Evolutionary conservation across 2,797 vertebrate species (phyloP).

Genomic region (Octomys mimax): DNA sequence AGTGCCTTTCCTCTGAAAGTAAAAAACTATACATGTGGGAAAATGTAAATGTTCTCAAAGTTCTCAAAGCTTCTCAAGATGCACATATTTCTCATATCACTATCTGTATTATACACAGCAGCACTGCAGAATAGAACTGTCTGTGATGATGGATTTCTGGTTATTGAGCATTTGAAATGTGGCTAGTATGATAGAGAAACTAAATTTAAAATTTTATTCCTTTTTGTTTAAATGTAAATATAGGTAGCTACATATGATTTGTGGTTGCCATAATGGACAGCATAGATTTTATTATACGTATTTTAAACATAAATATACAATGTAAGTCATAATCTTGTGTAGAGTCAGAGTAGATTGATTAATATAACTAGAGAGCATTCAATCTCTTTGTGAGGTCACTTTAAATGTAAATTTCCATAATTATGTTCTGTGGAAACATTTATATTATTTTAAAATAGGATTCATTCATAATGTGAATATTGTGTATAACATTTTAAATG

Average conservation of each 20-base stretch:
- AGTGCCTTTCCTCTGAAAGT: conserved; percentile 63
- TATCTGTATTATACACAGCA: background rate
- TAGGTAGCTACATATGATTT: background rate
- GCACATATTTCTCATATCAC: background rate
- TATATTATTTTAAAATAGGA: background rate
- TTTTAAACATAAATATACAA: conserved; percentile 53
- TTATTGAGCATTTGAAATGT: background rate
- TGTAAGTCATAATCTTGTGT: conserved; percentile 60
- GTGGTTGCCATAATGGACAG: background rate
- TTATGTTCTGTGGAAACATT: background rate
- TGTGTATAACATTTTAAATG: background rate
- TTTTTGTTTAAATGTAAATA: conserved; percentile 33
- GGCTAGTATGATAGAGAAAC: background rate
- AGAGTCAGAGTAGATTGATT: conserved; percentile 38
- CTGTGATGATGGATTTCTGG: conserved; percentile 21
- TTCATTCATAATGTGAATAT: background rate
- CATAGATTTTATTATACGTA: background rate
- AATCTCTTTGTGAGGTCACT: background rate
- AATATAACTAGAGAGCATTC: conserved; percentile 42
- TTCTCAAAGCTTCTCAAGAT: conserved; percentile 31
- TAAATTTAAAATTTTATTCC: conserved; percentile 13
- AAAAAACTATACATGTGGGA: background rate
- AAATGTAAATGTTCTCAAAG: conserved; percentile 47
- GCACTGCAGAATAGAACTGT: conserved; percentile 8
- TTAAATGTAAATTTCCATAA: conserved; percentile 51